Evolutionary conservation across 2,888 invertebrate genomes (phyloP).

Genomic region (Odontocerum albicorne): DNA sequence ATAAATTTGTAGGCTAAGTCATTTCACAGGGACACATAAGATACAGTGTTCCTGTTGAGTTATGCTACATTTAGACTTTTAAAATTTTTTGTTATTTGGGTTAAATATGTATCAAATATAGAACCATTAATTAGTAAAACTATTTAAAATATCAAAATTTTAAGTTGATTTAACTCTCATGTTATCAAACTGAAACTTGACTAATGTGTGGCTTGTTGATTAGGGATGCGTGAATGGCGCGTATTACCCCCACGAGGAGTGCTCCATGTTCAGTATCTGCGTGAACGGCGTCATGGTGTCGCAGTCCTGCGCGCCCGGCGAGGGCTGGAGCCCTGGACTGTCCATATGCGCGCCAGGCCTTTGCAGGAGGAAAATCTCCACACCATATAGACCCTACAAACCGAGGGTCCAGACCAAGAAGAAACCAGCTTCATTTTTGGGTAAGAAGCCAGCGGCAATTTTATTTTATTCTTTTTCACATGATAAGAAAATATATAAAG

Average conservation of each 20-base stretch:
- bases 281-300: slow-evolving; percentile 70
- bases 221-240: slow-evolving; percentile 68
- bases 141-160: not conserved
- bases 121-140: not conserved
- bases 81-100: no score
- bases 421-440: slow-evolving; percentile 24
- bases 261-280: slow-evolving; percentile 76
- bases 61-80: no score
- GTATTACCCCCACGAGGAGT: slow-evolving; percentile 74
- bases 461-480: no score
- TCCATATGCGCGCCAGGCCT: slow-evolving; percentile 58
- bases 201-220: slow-evolving; percentile 20
- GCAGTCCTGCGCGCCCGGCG: slow-evolving; percentile 74
- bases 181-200: no score
- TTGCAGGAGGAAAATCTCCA: slow-evolving; percentile 67
- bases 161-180: not conserved
- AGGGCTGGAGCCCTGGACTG: slow-evolving; percentile 69
- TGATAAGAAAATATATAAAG: no score
- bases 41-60: no score
- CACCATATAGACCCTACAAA: slow-evolving; percentile 60
- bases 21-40: no score
- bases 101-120: no score
- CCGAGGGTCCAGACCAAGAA: slow-evolving; percentile 37
- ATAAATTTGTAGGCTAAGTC: no score
- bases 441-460: no score